Evolutionary conservation across 2,888 invertebrate genomes (phyloP).

Genomic region (Ephialtes manifestator): DNA sequence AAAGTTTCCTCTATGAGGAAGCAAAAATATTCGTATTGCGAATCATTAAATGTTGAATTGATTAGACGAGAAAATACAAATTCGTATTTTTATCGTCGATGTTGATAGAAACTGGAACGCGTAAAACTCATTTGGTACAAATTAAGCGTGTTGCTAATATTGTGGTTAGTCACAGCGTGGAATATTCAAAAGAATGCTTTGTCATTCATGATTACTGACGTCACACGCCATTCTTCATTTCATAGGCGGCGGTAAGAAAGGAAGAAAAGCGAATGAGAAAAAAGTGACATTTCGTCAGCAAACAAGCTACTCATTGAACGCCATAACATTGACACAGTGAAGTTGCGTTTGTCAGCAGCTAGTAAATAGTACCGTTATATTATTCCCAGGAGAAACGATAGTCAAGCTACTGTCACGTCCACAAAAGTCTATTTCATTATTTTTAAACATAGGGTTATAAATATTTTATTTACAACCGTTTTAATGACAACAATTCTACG

Average conservation of each 20-base stretch:
- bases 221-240: constrained; percentile 45
- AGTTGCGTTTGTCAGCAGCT: neutral
- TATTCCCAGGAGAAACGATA: neutral
- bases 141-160: neutral
- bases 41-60: constrained; percentile 37
- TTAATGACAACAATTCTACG: neutral
- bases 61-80: constrained; percentile 25
- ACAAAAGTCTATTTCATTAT: neutral
- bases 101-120: constrained; percentile 20
- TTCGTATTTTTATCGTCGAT: constrained; percentile 51
- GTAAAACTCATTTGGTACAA: constrained; percentile 10
- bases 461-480: neutral
- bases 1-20: too few species aligned
- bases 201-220: constrained; percentile 38
- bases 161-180: constrained; percentile 29
- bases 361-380: neutral
- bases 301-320: neutral
- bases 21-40: constrained; percentile 6
- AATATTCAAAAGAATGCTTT: constrained; percentile 44
- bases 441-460: neutral
- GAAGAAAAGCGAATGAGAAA: neutral
- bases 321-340: neutral
- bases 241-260: neutral
- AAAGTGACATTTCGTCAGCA: neutral
- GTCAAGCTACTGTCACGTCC: neutral